phyloP scores from a whole-genome alignment of 2,888 invertebrate species.

The Syrphus vitripennis region DNA sequence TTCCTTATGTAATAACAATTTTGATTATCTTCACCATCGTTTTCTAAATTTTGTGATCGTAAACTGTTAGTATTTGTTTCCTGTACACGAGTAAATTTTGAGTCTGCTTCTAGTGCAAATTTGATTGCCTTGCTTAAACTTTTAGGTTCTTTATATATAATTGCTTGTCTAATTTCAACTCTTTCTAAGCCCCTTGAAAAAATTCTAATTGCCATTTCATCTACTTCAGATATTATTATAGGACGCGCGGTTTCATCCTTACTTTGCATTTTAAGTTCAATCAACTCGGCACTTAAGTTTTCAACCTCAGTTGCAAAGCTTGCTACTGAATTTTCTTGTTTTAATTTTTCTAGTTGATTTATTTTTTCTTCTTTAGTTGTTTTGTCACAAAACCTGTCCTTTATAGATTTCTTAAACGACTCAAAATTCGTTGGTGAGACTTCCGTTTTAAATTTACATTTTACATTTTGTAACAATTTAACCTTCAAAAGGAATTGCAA shows the following conservation, averaged over 20 bases:
- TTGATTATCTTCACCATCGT: background rate
- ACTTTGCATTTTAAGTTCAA: constrained; percentile 15
- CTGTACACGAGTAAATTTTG: background rate
- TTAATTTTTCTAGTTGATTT: background rate
- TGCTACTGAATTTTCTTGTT: background rate
- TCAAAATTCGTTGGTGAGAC: background rate
- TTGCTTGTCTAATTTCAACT: background rate
- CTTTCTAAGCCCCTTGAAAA: background rate
- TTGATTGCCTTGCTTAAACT: background rate
- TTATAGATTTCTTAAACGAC: constrained; percentile 3
- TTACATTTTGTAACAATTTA: background rate
- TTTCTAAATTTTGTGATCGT: background rate
- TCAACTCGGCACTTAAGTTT: constrained; percentile 20
- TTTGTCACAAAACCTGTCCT: constrained; percentile 16
- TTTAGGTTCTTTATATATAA: background rate
- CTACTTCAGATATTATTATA: background rate
- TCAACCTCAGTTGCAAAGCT: constrained; percentile 8
- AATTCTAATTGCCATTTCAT: background rate
- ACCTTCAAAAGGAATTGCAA: background rate
- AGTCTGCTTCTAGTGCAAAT: background rate
- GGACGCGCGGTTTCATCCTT: background rate
- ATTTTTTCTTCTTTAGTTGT: constrained; percentile 17
- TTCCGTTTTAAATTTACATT: constrained; percentile 5
- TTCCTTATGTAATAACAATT: background rate
- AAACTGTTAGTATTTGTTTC: background rate